phyloP scores from a whole-genome alignment of 2,797 vertebrate genomes.

The Characodon lateralis region DNA sequence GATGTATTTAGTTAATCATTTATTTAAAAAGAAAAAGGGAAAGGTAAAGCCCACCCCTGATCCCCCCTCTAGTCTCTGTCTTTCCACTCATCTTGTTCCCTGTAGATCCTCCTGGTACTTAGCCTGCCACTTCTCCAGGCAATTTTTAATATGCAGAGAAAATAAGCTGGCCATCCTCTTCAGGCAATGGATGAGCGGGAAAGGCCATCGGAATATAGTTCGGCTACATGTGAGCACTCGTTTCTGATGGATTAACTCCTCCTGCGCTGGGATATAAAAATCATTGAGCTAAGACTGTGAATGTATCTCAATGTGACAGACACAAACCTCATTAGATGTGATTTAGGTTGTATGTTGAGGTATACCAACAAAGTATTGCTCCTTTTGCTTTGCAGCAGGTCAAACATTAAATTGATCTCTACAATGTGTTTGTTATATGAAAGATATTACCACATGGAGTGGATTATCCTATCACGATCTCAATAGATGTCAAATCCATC shows the following conservation, averaged over 20 bases:
- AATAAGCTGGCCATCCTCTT: constrained; percentile 63
- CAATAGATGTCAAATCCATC: constrained; percentile 58
- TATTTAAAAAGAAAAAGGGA: constrained; percentile 53
- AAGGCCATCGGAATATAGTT: constrained; percentile 55
- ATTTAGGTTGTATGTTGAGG: constrained; percentile 45
- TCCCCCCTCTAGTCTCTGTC: constrained; percentile 45
- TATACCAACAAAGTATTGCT: constrained; percentile 28
- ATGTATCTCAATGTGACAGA: constrained; percentile 36
- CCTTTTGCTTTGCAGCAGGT: constrained; percentile 32
- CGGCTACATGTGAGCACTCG: constrained; percentile 38
- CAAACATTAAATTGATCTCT: constrained; percentile 56
- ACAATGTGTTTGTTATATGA: constrained; percentile 32
- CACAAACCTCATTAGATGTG: constrained; percentile 40
- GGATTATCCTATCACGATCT: constrained; percentile 51
- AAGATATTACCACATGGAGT: constrained; percentile 31
- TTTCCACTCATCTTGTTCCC: constrained; percentile 29
- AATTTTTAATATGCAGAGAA: constrained; percentile 65
- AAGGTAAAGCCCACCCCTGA: constrained; percentile 21
- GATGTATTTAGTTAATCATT: constrained; percentile 75
- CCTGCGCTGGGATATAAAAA: constrained; percentile 22
- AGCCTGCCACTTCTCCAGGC: constrained; percentile 55
- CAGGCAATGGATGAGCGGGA: constrained; percentile 56
- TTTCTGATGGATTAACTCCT: constrained; percentile 68
- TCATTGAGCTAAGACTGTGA: constrained; percentile 8
- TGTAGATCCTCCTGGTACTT: constrained; percentile 44